A percentile compares a stretch with the other conserved stretches of the same genome.
Evolutionary conservation across 1,140 invertebrate species (phyloP).

Genomic region (Mercenaria mercenaria): DNA sequence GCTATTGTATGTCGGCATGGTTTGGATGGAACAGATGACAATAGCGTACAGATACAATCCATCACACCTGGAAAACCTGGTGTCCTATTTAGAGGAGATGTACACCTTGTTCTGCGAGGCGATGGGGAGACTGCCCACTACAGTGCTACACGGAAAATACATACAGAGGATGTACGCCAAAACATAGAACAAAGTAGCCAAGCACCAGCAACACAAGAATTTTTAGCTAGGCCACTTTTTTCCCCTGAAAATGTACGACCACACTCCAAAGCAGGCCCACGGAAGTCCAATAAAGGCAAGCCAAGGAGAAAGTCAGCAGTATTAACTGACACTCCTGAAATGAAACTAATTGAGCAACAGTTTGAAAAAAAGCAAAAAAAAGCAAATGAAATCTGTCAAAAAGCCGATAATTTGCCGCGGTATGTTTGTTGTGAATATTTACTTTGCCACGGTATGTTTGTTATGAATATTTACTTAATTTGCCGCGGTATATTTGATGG

Average conservation of each 20-base stretch:
- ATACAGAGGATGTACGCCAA: no score
- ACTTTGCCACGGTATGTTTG: no score
- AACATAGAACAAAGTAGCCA: no score
- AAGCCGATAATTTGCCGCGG: no score
- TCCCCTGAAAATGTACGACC: constrained; percentile 1
- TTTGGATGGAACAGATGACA: no score
- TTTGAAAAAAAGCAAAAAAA: no score
- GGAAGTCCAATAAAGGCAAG: background rate
- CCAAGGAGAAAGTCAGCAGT: background rate
- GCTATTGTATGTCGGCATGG: background rate
- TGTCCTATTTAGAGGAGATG: constrained; percentile 29
- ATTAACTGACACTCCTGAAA: constrained; percentile 28
- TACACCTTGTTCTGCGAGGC: background rate
- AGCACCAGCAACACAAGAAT: no score
- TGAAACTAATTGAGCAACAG: constrained; percentile 18
- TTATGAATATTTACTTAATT: no score
- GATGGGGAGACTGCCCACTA: background rate
- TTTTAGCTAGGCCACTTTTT: no score
- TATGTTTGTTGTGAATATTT: no score
- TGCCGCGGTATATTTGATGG: no score
- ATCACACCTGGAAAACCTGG: background rate
- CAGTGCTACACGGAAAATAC: no score
- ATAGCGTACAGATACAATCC: background rate
- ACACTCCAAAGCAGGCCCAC: background rate
- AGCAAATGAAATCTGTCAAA: background rate